Conservation (phyloP, 2,113 vertebrate genomes). For the Rhea americana region DNA sequence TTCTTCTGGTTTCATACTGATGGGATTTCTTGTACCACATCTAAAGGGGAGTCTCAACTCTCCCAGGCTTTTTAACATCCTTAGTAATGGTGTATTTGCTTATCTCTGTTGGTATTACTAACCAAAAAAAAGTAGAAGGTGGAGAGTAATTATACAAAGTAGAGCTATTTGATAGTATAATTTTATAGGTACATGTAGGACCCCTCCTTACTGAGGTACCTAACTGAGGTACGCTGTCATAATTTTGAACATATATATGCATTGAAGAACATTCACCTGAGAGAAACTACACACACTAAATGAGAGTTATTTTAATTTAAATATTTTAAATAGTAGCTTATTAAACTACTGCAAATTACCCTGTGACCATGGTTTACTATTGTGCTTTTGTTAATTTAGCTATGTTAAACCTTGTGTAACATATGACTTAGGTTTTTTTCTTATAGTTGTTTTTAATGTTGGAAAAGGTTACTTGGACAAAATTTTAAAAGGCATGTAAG, state of each 20-base stretch:
- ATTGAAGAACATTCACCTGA: neutral
- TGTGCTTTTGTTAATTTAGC: neutral
- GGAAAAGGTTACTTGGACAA: neutral
- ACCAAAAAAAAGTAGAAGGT: neutral
- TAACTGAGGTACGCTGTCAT: neutral
- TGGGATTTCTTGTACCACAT: neutral
- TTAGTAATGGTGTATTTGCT: neutral
- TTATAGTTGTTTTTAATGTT: neutral
- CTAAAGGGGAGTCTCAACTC: neutral
- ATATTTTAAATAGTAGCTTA: conserved; percentile 3
- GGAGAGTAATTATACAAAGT: neutral
- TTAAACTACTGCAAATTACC: neutral
- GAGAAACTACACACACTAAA: neutral
- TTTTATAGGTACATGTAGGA: neutral
- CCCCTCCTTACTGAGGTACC: neutral
- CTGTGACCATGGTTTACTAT: neutral
- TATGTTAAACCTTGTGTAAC: neutral
- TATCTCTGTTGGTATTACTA: neutral
- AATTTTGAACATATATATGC: neutral
- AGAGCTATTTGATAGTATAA: conserved; percentile 3
- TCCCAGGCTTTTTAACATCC: conserved; percentile 23
- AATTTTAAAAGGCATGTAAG: neutral
- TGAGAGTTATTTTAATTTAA: conserved; percentile 11
- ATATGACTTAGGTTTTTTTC: neutral
- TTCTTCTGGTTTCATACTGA: neutral